Evolutionary conservation across 2,113 vertebrate genomes (phyloP).

Genomic region (Poeciliopsis turrubarensis): DNA sequence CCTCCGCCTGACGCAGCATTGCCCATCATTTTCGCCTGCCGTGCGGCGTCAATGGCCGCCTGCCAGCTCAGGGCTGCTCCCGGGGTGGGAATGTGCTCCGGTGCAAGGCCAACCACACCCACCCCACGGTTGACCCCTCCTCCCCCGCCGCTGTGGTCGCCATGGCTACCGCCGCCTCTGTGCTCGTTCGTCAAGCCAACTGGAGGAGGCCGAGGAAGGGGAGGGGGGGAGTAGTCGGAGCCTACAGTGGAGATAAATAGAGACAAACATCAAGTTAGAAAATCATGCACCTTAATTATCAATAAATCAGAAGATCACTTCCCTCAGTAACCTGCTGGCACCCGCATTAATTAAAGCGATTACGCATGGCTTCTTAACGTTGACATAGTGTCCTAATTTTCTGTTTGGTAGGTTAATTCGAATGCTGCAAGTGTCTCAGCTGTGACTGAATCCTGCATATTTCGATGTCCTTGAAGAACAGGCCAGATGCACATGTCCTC

Average conservation of each 20-base stretch:
- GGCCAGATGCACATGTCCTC: conserved; percentile 7
- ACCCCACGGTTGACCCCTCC: conserved; percentile 69
- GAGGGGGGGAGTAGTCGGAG: conserved; percentile 96
- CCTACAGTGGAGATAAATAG: conserved; percentile 73
- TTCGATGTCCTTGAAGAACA: conserved; percentile 24
- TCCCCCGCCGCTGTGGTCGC: conserved; percentile 67
- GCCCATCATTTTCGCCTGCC: conserved; percentile 97
- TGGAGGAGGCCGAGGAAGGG: conserved; percentile 77
- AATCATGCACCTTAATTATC: conserved; percentile 4
- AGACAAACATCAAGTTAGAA: conserved; percentile 22
- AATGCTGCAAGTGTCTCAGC: conserved; percentile 17
- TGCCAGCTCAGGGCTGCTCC: conserved; percentile 97
- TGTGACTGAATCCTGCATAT: conserved; percentile 17
- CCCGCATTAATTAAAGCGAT: neutral
- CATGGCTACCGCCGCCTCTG: conserved; percentile 64
- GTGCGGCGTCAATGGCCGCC: conserved; percentile 94
- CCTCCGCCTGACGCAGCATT: conserved; percentile 70
- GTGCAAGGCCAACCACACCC: conserved; percentile 89
- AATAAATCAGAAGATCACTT: conserved; percentile 2
- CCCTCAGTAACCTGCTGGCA: neutral
- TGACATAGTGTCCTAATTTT: conserved; percentile 15
- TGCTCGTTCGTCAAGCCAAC: conserved; percentile 89
- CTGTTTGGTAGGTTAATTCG: conserved; percentile 25
- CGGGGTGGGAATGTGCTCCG: conserved; percentile 92
- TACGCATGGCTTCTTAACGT: neutral